Evolutionary conservation across 2,113 vertebrate species (phyloP), one percentile per base, ranked within the genome.

Genomic region (Prolemur simus): DNA sequence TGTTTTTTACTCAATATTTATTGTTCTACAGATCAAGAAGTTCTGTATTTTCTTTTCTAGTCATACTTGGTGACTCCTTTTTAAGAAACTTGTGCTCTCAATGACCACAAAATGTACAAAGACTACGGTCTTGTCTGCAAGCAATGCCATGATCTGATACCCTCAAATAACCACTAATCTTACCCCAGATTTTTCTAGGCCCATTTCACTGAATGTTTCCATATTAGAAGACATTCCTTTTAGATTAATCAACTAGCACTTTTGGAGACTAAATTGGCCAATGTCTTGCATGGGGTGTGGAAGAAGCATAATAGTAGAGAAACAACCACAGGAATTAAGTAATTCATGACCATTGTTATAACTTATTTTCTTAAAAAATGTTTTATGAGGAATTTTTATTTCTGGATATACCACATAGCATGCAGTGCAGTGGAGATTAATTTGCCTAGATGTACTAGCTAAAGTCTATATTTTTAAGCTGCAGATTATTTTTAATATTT

Each of bases 401-500:
- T 69, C 39, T n/a, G 34, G 47, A 93, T 71, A 21, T 91, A 87
- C 32, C 25, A 10, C 63, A 27, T 73, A 52, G 32, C 29, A 39
- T 54, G 23, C 7, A 87, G 23, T 14, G 71, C 49, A 47, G 7
- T 83, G 17, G 78, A 88, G 6, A 78, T 56, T 87, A 83, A 86
- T 89, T 93, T 66, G 23, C n/a, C 45, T 91, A 64, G 77, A 96
- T 78, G 5, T 21, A 73, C 56, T 68, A 83, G 60, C 21, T 82
- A 34, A 91, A 71, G 6, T 91, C 85, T 91, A 3, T 66, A 66
- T 54, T 73, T 73, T 95, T 64, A 84, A 94, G 17, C 42, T 56
- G 42, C 17, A 74, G 32, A 34, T 96, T 83, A 80, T 77, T 95
- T 92, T 89, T 78, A 89, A 96, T 89, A 80, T 86, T 86, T 95